phyloP scores from a whole-genome alignment of 2,797 vertebrate genomes.

The Lepus oiostolus region DNA sequence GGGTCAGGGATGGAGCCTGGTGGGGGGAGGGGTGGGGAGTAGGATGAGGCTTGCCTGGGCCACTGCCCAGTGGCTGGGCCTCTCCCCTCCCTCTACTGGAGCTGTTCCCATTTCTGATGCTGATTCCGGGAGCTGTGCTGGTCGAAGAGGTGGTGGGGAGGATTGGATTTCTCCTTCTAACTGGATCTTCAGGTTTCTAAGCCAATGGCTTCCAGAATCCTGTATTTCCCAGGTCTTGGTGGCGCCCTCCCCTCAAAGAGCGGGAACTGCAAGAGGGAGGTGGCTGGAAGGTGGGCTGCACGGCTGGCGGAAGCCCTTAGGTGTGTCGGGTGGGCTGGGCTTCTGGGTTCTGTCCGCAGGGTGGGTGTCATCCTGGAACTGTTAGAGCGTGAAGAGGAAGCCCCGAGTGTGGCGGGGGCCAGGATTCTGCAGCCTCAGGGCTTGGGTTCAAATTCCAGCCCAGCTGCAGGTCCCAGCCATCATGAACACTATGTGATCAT shows the following conservation, averaged over 20 bases:
- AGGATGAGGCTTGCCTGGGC: background rate
- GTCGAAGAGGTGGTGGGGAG: too few species aligned
- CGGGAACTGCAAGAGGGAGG: background rate
- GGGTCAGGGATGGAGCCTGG: too few species aligned
- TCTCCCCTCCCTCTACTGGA: background rate
- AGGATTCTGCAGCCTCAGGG: background rate
- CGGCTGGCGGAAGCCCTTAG: background rate
- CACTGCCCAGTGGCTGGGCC: background rate
- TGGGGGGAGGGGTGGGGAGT: too few species aligned
- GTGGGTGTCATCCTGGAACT: background rate
- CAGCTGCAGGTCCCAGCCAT: background rate
- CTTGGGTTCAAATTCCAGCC: accelerated
- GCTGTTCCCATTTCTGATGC: background rate
- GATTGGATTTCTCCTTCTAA: conserved; percentile 53
- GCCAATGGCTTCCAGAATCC: background rate
- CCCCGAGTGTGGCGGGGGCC: accelerated
- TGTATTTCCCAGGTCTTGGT: background rate
- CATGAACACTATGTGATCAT: background rate
- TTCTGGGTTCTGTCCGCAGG: background rate
- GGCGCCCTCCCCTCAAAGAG: background rate
- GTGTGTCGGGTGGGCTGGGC: background rate
- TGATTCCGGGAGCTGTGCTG: background rate
- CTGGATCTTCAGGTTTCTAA: conserved; percentile 52
- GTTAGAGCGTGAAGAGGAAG: background rate
- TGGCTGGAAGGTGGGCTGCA: background rate